A percentile compares a stretch with the other conserved stretches of the same genome.
Evolutionary conservation across 1,140 invertebrate species (phyloP).

Genomic region (Metaphire vulgaris): DNA sequence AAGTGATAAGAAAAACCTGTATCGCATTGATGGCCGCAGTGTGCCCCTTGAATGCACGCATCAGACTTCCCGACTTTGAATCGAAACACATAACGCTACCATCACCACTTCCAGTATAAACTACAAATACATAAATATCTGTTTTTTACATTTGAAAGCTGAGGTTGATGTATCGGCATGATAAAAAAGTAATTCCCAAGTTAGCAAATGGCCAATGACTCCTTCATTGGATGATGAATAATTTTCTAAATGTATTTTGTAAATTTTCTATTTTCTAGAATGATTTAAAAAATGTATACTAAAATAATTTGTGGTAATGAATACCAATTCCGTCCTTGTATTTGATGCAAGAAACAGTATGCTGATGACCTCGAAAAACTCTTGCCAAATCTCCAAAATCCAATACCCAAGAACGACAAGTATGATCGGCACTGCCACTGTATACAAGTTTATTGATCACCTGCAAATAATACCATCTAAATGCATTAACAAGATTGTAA

Average conservation of each 20-base stretch:
- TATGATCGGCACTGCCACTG: constrained; percentile 56
- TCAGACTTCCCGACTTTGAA: constrained; percentile 55
- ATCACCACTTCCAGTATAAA: constrained; percentile 55
- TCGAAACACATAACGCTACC: constrained; percentile 51
- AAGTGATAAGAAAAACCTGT: constrained; percentile 35
- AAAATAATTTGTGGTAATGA: not conserved
- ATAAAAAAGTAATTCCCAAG: not conserved
- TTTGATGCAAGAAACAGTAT: constrained; percentile 54
- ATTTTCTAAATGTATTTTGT: not conserved
- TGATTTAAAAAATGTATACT: not conserved
- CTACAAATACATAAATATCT: constrained; percentile 39
- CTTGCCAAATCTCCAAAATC: constrained; percentile 58
- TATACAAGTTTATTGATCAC: constrained; percentile 56
- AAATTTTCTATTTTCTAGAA: not conserved
- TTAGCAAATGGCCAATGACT: not conserved
- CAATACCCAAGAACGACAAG: constrained; percentile 56
- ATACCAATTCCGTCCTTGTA: constrained; percentile 54
- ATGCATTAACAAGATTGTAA: not conserved
- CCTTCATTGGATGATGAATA: not conserved
- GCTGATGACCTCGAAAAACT: constrained; percentile 54
- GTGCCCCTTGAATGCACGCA: constrained; percentile 51
- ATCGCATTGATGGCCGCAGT: constrained; percentile 50
- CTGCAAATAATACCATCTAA: constrained; percentile 34
- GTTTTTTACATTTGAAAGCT: not conserved
- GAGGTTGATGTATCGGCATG: not conserved